Base-by-base conservation (phyloP, 2,888 invertebrate genomes). In the Dorcus hopei region DNA sequence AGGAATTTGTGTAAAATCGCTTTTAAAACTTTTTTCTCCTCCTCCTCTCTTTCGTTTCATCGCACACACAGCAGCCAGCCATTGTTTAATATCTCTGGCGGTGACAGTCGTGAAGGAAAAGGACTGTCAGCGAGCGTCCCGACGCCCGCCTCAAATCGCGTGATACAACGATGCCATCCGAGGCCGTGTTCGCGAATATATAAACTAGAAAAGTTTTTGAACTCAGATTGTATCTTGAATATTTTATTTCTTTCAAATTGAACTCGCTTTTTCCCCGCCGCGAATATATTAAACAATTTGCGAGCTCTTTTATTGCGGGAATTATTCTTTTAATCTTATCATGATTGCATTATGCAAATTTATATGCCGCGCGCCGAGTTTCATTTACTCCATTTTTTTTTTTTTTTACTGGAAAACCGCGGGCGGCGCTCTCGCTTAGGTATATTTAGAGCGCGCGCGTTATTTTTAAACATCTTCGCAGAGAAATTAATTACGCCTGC, bases 161-260 rank as follows among this genome's bases (percentile, higher is more conserved):
- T 11, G 45, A 45, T 19, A 23, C 9, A 19, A 45, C 23, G 45
- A 45, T 23, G 45, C 23, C 45, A 45, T 45, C 14, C 23, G 14
- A 19, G 19, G 38, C 39, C 38, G 14, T 50, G 50, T 40, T 50
- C 40, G 50, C 50, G 50, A 50, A 50, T 50, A 50, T 50, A 11
- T 38, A 50, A 50, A 50, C 38, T 50, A 38, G 50, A 50, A 50
- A 50, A 50, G 50, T 50, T 50, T 50, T 40, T 19, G 45, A 45
- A 45, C 45, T 23, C 19, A n/a, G 45, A 45, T 45, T 45, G 45
- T 45, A 45, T 45, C 45, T 45, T 23, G 45, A 45, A 45, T 45
- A 45, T 45, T 45, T 45, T 45, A 45, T 45, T 45, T 23, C 45
- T 16, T 45, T 45, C 45, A 23, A 45, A 45, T 45, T 45, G 45